phyloP scores from a whole-genome alignment of 2,113 vertebrate species.

The Struthio camelus region DNA sequence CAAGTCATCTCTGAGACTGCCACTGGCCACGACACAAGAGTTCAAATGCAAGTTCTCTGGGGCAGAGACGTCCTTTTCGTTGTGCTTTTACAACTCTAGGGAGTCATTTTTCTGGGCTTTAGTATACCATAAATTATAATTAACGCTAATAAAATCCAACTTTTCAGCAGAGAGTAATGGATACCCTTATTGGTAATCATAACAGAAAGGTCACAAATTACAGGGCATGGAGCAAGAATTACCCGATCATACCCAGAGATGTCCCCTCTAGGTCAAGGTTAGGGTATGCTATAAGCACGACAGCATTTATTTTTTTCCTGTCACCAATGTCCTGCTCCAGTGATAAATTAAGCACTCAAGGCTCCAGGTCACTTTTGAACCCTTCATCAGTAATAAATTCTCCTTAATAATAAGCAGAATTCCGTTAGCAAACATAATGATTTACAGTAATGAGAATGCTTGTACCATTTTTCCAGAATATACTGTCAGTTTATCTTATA shows the following conservation, averaged over 20 bases:
- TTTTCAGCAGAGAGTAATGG: conserved; percentile 34
- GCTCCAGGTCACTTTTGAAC: conserved; percentile 23
- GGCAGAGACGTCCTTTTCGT: background rate
- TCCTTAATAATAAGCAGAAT: conserved; percentile 45
- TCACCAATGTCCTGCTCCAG: background rate
- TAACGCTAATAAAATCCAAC: conserved; percentile 30
- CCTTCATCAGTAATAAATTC: conserved; percentile 43
- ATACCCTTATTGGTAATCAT: background rate
- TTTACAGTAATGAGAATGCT: conserved; percentile 40
- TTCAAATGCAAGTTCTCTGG: background rate
- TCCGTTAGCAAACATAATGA: conserved; percentile 40
- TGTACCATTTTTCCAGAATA: conserved; percentile 24
- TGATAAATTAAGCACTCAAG: conserved; percentile 48
- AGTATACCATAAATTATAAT: background rate
- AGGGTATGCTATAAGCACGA: background rate
- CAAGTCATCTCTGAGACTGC: background rate
- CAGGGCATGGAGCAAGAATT: conserved; percentile 11
- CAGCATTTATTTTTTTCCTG: background rate
- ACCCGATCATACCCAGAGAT: background rate
- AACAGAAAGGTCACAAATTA: conserved; percentile 27
- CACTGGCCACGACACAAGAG: background rate
- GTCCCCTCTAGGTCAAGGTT: conserved; percentile 31
- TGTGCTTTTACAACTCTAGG: background rate
- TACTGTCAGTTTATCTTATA: conserved; percentile 27
- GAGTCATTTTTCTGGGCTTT: background rate